Evolutionary conservation across 2,113 vertebrate species (phyloP).

Genomic region (Clarias magur): DNA sequence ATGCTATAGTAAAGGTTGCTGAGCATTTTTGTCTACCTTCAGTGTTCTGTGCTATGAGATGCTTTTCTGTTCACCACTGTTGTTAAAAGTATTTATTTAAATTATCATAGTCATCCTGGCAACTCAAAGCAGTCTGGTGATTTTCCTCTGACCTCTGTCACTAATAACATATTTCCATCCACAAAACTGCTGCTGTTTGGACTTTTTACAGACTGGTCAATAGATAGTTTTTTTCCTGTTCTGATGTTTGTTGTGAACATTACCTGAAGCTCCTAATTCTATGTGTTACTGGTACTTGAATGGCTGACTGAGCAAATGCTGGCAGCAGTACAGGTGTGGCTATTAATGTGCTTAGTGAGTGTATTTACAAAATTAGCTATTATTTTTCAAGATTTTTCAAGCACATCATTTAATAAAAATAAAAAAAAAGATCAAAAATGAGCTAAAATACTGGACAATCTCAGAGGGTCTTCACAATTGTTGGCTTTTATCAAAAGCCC

Average conservation of each 20-base stretch:
- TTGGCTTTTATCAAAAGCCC: constrained; percentile 28
- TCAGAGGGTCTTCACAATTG: constrained; percentile 13
- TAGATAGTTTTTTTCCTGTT: not conserved
- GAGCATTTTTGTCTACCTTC: not conserved
- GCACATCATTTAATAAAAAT: not conserved
- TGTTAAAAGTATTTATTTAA: not conserved
- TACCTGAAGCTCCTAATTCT: not conserved
- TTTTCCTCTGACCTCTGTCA: not conserved
- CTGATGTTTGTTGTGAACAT: not conserved
- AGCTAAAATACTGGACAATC: not conserved
- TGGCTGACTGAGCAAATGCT: not conserved
- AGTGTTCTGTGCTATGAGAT: not conserved
- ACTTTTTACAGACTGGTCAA: not conserved
- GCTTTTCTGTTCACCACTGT: not conserved
- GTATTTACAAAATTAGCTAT: not conserved
- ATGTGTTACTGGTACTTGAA: too few species aligned
- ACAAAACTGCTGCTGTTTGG: not conserved
- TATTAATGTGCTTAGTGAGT: not conserved
- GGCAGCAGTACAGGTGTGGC: not conserved
- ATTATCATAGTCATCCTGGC: not conserved
- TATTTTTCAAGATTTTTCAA: not conserved
- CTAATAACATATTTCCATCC: not conserved
- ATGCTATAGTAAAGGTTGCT: too few species aligned
- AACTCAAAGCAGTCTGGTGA: not conserved
- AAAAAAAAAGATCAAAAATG: not conserved